phyloP scores from a whole-genome alignment of 2,113 vertebrate species.

The Rhagologus leucostigma region DNA sequence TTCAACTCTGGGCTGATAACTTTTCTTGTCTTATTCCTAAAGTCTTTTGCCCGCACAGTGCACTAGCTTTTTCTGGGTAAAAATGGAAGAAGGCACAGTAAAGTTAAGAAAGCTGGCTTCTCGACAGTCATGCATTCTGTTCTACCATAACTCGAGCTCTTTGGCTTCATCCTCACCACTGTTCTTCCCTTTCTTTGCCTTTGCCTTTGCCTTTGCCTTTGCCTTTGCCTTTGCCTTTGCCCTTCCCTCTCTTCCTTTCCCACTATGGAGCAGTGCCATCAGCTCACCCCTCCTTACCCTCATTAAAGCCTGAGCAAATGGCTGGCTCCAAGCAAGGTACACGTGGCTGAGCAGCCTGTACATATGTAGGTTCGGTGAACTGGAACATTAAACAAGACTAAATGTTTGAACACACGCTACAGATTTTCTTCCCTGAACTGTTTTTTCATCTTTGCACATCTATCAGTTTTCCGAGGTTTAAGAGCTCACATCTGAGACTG shows the following conservation, averaged over 20 bases:
- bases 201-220: too few species aligned
- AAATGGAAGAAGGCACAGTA: not conserved
- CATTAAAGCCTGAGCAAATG: not conserved
- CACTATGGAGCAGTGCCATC: not conserved
- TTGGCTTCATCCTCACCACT: not conserved
- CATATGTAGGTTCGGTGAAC: not conserved
- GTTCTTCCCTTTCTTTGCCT: not conserved
- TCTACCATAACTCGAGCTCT: not conserved
- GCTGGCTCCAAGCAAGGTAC: not conserved
- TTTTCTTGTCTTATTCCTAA: not conserved
- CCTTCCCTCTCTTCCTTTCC: not conserved
- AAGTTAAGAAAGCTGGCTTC: not conserved
- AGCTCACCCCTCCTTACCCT: not conserved
- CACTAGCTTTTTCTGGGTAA: not conserved
- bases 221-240: too few species aligned
- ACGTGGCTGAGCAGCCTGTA: not conserved
- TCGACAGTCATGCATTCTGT: not conserved
- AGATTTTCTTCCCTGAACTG: not conserved
- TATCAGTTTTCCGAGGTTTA: not conserved
- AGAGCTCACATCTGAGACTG: accelerated
- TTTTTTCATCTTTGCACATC: not conserved
- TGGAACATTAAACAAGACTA: not conserved
- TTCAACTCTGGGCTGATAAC: not conserved
- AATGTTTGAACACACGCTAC: not conserved
- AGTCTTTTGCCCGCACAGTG: accelerated